Evolutionary conservation across 1,140 invertebrate species (phyloP), one percentile per base, ranked within the genome.

Genomic region (Ostrea edulis): DNA sequence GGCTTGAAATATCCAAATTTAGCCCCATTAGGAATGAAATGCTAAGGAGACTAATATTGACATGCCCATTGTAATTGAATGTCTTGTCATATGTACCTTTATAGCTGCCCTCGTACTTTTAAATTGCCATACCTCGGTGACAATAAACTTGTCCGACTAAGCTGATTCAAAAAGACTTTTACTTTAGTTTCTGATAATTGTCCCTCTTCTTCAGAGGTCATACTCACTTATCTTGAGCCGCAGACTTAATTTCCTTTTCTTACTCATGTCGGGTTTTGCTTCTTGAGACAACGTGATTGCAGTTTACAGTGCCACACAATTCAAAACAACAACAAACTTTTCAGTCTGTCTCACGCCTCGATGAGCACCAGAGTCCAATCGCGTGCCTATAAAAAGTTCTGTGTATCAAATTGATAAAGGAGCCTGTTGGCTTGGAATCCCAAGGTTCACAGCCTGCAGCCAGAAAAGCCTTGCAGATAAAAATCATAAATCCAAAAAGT

Each of bases 191-290:
- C 35, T 44, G 35, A 44, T 44, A 62, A 62, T 17, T 7, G 17
- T 62, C 17, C 55, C 55, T 3, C 55, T 62, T 20, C 17, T 11
- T 8, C 54, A 17, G 0, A 20, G 55, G 17, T 58, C 25, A 44
- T 68, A 92, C 92, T 92, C 84, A 93, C 91, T 91, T 22, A 93
- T 92, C 62, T 89, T 91, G 55, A 93, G 84, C 8, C 92, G 87
- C 35, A 93, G 84, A 84, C 92, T 93, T 62, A 93, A 86, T 88
- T 93, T 93, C 84, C 92, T 88, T 88, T 91, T 91, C 58, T 88
- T 88, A 53, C 84, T 86, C 85, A 90, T 86, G 17, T 83, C 83
- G 55, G 68, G 14, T 29, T 77, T 77, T 22, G 68, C 25, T 35
- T 77, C 68, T 77, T 77, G 68, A 77, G 68, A 77, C 68, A 77